Evolutionary conservation across 2,113 vertebrate genomes (phyloP).

Genomic region (Heterochromis multidens): DNA sequence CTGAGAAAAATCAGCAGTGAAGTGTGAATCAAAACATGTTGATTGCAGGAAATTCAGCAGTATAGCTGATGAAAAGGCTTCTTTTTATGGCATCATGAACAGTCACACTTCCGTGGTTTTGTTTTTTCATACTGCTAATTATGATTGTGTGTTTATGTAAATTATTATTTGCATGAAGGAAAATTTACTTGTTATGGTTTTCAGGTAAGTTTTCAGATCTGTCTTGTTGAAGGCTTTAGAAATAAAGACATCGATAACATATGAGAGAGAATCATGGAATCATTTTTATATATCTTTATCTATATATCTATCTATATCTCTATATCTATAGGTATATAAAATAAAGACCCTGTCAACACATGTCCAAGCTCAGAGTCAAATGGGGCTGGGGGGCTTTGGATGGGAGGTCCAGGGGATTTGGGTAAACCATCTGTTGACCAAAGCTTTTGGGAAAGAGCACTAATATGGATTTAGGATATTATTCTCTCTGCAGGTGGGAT

Average conservation of each 20-base stretch:
- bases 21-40: conserved; percentile 61
- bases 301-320: no score
- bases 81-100: background rate
- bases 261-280: conserved; percentile 33
- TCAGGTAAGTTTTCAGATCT: background rate
- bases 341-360: conserved; percentile 53
- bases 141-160: background rate
- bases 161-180: background rate
- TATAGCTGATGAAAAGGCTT: background rate
- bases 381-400: conserved; percentile 29
- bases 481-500: conserved; percentile 79
- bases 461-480: conserved; percentile 82
- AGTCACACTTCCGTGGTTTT: background rate
- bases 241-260: background rate
- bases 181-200: background rate
- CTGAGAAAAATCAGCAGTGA: conserved; percentile 57
- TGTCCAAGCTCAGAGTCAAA: conserved; percentile 59
- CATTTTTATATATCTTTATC: conserved; percentile 4
- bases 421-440: conserved; percentile 80
- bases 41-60: conserved; percentile 39
- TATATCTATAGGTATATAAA: no score
- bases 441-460: conserved; percentile 76
- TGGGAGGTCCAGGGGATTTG: conserved; percentile 70
- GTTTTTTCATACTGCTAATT: background rate
- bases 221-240: background rate